Percentiles rank a stretch among this genome's conserved stretches.
Conservation (phyloP, 2,888 invertebrate genomes). For the Perizoma affinitatum region DNA sequence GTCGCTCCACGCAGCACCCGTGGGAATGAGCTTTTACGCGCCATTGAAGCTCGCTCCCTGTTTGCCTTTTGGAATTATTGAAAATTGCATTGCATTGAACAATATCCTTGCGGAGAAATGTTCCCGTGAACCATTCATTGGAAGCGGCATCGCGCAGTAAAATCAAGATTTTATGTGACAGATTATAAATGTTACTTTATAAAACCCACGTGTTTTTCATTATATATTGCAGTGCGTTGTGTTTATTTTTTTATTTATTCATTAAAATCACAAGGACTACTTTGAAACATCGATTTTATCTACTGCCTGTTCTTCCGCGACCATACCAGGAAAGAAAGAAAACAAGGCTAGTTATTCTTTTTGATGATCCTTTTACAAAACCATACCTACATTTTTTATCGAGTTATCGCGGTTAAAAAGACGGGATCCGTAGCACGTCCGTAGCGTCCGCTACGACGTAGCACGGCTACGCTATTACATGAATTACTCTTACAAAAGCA, state of each 20-base stretch:
- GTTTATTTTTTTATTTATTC: no score
- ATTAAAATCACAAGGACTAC: no score
- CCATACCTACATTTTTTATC: no score
- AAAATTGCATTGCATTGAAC: slow-evolving; percentile 14
- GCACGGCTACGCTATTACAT: slow-evolving; percentile 48
- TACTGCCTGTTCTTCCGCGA: no score
- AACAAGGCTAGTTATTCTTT: no score
- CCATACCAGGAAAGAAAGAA: no score
- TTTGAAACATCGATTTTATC: no score
- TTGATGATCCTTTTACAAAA: no score
- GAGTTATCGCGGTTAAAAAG: slow-evolving; percentile 18
- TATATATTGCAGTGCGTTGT: no score
- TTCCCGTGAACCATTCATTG: not conserved
- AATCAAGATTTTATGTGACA: no score
- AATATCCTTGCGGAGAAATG: not conserved
- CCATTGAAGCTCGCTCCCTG: slow-evolving; percentile 22
- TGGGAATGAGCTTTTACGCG: slow-evolving; percentile 20
- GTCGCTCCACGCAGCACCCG: slow-evolving; percentile 19
- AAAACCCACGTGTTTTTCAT: not conserved
- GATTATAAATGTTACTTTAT: not conserved
- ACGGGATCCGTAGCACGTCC: slow-evolving; percentile 42
- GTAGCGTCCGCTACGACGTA: slow-evolving; percentile 55
- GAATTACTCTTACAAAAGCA: slow-evolving; percentile 33
- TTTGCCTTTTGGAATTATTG: slow-evolving; percentile 27
- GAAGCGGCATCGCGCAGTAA: not conserved